Conservation (phyloP, 2,888 invertebrate genomes). For the Aphodius granarius region DNA sequence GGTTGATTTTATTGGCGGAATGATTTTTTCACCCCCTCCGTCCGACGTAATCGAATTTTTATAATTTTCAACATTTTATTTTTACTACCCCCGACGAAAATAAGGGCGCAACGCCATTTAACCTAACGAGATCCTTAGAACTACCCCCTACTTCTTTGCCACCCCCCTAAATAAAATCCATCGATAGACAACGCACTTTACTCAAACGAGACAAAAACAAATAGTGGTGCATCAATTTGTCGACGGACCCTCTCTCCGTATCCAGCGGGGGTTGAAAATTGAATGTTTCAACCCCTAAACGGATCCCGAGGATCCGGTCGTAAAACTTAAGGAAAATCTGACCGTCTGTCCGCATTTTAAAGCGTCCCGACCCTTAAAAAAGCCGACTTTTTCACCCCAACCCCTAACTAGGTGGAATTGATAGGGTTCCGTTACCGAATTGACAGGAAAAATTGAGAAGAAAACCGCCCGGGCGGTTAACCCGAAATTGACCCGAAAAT, state of each 20-base stretch:
- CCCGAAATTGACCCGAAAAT: not conserved
- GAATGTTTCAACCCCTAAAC: not conserved
- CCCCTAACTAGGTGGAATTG: not conserved
- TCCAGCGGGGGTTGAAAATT: not conserved
- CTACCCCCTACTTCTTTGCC: too few species aligned
- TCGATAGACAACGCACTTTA: not conserved
- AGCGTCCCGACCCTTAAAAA: not conserved
- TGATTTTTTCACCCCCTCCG: not conserved
- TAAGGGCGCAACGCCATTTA: not conserved
- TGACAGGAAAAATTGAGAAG: slow-evolving; percentile 12
- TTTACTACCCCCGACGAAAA: not conserved
- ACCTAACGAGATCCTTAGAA: not conserved
- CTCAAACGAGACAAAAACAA: not conserved
- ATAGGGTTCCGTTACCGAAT: not conserved
- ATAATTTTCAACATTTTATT: too few species aligned
- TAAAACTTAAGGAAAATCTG: not conserved
- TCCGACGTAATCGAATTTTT: too few species aligned
- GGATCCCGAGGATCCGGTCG: not conserved
- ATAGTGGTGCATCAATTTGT: not conserved
- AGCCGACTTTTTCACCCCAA: not conserved
- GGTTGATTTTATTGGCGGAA: not conserved
- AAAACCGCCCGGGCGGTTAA: slow-evolving; percentile 10
- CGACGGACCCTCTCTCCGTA: not conserved
- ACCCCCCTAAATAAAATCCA: too few species aligned
- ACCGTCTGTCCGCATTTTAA: not conserved